Evolutionary conservation across 2,797 vertebrate species (phyloP), one percentile per base, ranked within the genome.

Genomic region (Lagodon rhomboides): DNA sequence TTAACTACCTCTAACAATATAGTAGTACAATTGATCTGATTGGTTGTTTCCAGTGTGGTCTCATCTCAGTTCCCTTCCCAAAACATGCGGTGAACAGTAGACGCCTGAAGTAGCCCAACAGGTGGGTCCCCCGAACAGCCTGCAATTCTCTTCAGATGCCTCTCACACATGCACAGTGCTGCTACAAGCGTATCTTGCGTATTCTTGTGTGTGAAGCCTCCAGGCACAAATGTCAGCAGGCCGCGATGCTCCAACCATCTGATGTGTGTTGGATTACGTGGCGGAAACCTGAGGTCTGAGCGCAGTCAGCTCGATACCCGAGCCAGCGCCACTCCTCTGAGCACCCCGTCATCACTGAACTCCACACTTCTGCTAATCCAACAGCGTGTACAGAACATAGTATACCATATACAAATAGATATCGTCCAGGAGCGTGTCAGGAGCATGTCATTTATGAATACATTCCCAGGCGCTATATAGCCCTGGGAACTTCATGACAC

Each of bases 41-140:
- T 22, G 50, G 54, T 70, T 43, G 72, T 74, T 85, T 75, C 46
- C 12, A 20, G 0, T 22, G 17, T 55, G n/a, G 59, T 64, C 56
- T 59, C 65, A 20, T 69, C 34, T 65, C 66, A 27, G 13, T 34
- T 49, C 63, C 63, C 20, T 50, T 65, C 41, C 65, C 7, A 60
- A 93, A 94, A 93, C 93, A 94, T 91, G 84, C 92, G 86, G 89
- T 91, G 91, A 93, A 88, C 86, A 90, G 95, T 94, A 95, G 92
- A 78, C 3, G 90, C 85, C 90, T 86, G 91, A 92, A 95, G 49
- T 93, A 91, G 89, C 90, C 89, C 92, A 94, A 95, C 95, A 97
- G 95, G 96, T 96, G 94, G 95, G 93, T 94, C 89, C 91, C 79
- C 84, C 80, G 83, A 90, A 88, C 93, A 93, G 93, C 94, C 92